Percentiles rank a stretch among this genome's conserved stretches.
Evolutionary conservation across 2,113 vertebrate species (phyloP).

Genomic region (Xiphophorus maculatus): DNA sequence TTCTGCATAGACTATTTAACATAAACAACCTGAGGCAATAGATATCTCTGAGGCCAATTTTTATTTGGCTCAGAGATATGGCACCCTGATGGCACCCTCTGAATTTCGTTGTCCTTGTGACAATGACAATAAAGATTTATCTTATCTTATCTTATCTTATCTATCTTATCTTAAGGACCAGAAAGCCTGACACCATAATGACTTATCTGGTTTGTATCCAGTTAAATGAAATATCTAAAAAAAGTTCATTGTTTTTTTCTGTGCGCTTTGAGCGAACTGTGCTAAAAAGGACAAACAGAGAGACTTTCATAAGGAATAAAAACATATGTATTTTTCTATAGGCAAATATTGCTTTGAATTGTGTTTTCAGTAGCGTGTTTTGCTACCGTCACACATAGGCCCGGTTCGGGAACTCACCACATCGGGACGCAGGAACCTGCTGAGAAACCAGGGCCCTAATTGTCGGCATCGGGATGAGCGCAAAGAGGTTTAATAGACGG

Average conservation of each 20-base stretch:
- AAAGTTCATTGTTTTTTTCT: not conserved
- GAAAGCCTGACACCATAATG: not conserved
- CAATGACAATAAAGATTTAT: too few species aligned
- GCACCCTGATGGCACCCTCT: too few species aligned
- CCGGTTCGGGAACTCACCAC: conserved; percentile 80
- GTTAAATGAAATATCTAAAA: too few species aligned
- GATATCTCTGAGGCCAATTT: too few species aligned
- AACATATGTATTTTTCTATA: not conserved
- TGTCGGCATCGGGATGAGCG: conserved; percentile 91
- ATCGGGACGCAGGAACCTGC: conserved; percentile 85
- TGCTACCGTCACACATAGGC: not conserved
- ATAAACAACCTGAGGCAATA: not conserved
- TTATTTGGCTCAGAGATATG: too few species aligned
- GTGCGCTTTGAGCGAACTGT: not conserved
- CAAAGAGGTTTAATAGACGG: conserved; percentile 87
- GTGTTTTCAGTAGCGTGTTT: not conserved
- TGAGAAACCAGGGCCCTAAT: conserved; percentile 93
- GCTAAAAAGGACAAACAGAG: not conserved
- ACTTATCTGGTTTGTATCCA: not conserved
- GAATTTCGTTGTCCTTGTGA: too few species aligned
- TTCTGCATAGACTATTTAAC: not conserved
- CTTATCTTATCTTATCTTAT: too few species aligned
- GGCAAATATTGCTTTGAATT: not conserved
- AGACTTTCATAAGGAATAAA: not conserved
- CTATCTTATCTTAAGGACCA: not conserved